phyloP scores from a whole-genome alignment of 2,888 invertebrate species.

The Philhelius pedissequus region DNA sequence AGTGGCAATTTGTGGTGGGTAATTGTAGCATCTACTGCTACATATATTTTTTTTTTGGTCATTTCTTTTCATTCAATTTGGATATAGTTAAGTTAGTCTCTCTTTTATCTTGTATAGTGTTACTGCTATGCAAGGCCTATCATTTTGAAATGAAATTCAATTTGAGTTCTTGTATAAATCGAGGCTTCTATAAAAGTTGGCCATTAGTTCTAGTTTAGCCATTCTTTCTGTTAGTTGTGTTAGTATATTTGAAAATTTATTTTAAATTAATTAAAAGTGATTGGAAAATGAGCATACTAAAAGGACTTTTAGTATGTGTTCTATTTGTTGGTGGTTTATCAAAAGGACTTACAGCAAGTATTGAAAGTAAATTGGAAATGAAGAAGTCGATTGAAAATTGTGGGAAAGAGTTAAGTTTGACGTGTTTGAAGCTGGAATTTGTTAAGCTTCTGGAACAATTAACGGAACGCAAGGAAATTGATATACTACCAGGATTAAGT shows the following conservation, averaged over 20 bases:
- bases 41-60: not conserved
- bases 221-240: slow-evolving; percentile 14
- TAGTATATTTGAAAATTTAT: not conserved
- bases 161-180: slow-evolving; percentile 32
- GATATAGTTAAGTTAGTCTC: slow-evolving; percentile 2
- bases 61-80: slow-evolving; percentile 11
- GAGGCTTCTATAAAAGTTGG: slow-evolving; percentile 2
- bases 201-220: slow-evolving; percentile 51
- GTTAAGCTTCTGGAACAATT: slow-evolving; percentile 87
- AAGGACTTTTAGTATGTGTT: not conserved
- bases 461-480: slow-evolving; percentile 84
- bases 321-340: slow-evolving; percentile 5
- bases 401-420: slow-evolving; percentile 83
- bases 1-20: slow-evolving; percentile 22
- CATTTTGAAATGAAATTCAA: not conserved
- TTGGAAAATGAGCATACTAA: slow-evolving; percentile 17
- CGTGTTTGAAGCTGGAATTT: slow-evolving; percentile 89
- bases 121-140: not conserved
- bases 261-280: not conserved
- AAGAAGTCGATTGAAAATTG: slow-evolving; percentile 80
- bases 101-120: not conserved
- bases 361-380: slow-evolving; percentile 38
- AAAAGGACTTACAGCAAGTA: slow-evolving; percentile 15
- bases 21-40: slow-evolving; percentile 2
- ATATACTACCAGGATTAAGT: slow-evolving; percentile 86